Evolutionary conservation across 1,140 invertebrate genomes (phyloP), one percentile per base, ranked within the genome.

Genomic region (Cardiocondyla obscurior): DNA sequence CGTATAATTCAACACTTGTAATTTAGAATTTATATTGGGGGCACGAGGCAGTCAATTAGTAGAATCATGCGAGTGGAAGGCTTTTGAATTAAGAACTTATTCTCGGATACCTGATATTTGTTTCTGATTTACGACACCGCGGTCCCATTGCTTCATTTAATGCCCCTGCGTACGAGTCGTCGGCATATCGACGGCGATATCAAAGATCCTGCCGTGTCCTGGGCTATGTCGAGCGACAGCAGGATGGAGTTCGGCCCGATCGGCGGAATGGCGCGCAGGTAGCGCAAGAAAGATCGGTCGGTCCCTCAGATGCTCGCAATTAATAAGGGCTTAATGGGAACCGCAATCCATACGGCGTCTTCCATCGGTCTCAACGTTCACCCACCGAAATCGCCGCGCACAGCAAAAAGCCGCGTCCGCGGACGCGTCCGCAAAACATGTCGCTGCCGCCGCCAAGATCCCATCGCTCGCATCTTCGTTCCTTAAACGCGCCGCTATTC

Each of bases 241-340:
- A 58, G 85, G 70, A 42, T 44, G 57, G 53, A 84, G 49, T 33
- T 69, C 36, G 39, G 53, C 65, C 25, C 33, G 44, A 16, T 36
- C 72, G 88, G 85, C 87, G 89, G 92, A 93, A 93, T 93, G 93
- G 93, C 91, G 92, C 90, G 90, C 92, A 91, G 92, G 89, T 91
- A 90, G 86, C 76, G 89, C 92, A 93, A 93, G 92, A 93, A 93
- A 93, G 87, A 81, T 88, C 89, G 83, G 90, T 91, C 92, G 93
- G 92, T 89, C 87, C 88, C 87, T 93, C 89, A 92, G 93, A 93
- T 93, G 92, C 92, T 92, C 88, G 91, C 92, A 93, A 93, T 93
- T 93, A 93, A 93, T 93, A 93, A 93, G 91, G 91, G 91, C 92
- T 92, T 93, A 93, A 93, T 93, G 92, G 93, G 91, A 87, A 90